These are phyloP conservation scores for Plestiodon gilberti DNA, from an alignment of 2,113 vertebrate species.

Conservation along the genomic window DNA sequence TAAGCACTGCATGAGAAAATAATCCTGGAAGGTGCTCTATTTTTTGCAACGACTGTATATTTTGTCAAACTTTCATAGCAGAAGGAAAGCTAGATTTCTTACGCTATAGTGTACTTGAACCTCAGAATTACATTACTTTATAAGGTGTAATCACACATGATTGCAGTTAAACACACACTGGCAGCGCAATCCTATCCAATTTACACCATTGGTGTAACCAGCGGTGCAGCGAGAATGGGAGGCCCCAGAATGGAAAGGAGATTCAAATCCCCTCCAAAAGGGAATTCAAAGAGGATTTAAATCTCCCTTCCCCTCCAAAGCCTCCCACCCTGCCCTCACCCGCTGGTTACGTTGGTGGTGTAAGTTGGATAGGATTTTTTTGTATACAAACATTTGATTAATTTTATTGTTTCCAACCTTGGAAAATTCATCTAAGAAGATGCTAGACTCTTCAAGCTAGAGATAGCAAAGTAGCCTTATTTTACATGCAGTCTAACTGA, in stretches of 20 bases:
- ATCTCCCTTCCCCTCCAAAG: no score
- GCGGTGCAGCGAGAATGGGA: no score
- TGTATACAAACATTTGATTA: background rate
- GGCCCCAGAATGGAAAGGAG: no score
- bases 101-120: background rate
- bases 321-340: no score
- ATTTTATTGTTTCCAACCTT: background rate
- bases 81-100: background rate
- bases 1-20: background rate
- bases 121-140: background rate
- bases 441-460: background rate
- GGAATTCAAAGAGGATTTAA: no score
- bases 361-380: slow-evolving; percentile 18
- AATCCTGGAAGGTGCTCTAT: background rate
- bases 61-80: background rate
- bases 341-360: no score
- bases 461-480: background rate
- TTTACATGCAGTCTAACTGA: background rate
- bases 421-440: background rate
- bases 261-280: no score
- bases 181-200: no score
- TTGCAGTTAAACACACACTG: background rate
- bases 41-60: background rate
- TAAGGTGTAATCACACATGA: background rate
- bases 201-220: no score